These are phyloP conservation scores for Oligia strigilis DNA, from an alignment of 2,888 invertebrate genomes.

Conservation along the genomic window DNA sequence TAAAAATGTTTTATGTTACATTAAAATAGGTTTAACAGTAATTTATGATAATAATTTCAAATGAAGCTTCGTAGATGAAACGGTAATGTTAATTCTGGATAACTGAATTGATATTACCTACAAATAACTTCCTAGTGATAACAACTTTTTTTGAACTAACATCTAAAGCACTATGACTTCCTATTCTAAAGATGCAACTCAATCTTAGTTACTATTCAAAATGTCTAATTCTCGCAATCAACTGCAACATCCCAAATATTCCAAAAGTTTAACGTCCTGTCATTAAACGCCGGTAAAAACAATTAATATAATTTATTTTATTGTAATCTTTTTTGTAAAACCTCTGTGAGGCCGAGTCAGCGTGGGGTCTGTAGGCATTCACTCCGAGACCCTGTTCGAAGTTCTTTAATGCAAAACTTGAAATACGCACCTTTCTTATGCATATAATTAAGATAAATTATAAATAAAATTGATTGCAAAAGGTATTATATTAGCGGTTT, in stretches of 20 bases:
- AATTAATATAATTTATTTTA: constrained; percentile 60
- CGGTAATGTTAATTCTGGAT: constrained; percentile 17
- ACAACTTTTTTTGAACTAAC: background rate
- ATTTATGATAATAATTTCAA: constrained; percentile 41
- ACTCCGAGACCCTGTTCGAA: constrained; percentile 42
- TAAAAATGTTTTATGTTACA: constrained; percentile 71
- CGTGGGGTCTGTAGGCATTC: constrained; percentile 59
- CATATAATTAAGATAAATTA: constrained; percentile 66
- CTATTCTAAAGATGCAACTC: background rate
- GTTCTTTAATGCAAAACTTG: constrained; percentile 62
- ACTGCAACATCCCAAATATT: constrained; percentile 36
- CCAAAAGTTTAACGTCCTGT: constrained; percentile 48
- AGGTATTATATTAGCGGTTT: constrained; percentile 33
- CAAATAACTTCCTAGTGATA: background rate
- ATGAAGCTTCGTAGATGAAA: constrained; percentile 18
- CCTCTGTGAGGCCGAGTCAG: constrained; percentile 54
- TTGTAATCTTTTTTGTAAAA: constrained; percentile 54
- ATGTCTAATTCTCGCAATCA: constrained; percentile 10
- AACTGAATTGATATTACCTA: constrained; percentile 3
- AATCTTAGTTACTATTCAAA: constrained; percentile 7
- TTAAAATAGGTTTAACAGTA: constrained; percentile 55
- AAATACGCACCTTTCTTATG: constrained; percentile 60
- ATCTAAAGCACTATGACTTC: background rate
- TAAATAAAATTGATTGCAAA: constrained; percentile 49
- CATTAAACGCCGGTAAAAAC: constrained; percentile 51